Evolutionary conservation across 2,113 vertebrate species (phyloP), one percentile per base, ranked within the genome.

Genomic region (Eulemur macaco): DNA sequence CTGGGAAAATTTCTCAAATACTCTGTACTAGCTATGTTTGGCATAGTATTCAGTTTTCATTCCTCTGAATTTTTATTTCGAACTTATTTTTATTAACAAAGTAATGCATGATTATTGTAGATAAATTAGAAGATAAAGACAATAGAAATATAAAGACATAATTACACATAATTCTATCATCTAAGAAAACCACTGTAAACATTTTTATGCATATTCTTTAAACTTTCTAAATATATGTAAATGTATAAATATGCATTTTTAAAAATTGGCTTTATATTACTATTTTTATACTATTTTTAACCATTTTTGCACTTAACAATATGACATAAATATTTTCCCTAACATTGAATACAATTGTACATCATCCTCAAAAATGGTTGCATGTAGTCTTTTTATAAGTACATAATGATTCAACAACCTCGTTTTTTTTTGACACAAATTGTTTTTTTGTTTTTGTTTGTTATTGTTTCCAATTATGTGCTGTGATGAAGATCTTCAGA

Each of bases 121-220:
- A 8, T 71, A 89, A 90, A 81, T 37, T 77, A 23, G 23, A 86
- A 91, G 87, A 74, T 9, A 73, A 90, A 87, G 12, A 56, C 58
- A 80, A 73, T 86, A 60, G 87, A 82, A 64, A 68, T 25, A 37
- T 76, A 45, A 45, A 66, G 71, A 74, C 20, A 45, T 47, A 47
- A 50, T 83, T 87, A 80, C 42, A 74, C 45, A 47, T 60, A 63
- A 92, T 89, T 64, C 14, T 86, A 66, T 17, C 7, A 69, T 56
- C 5, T 87, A 68, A 83, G 42, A 91, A 95, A 95, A 27, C 3
- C 20, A 66, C 3, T 56, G 23, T 60, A 74, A 76, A 73, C 15
- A 52, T 91, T 96, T 96, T 93, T n/a, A 80, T 56, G 8, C 39
- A 34, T 88, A 74, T 54, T 86, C 50, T 90, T 96, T 37, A 82